Evolutionary conservation across 2,797 vertebrate species (phyloP), one percentile per base, ranked within the genome.

Genomic region (Chrysocyon brachyurus): DNA sequence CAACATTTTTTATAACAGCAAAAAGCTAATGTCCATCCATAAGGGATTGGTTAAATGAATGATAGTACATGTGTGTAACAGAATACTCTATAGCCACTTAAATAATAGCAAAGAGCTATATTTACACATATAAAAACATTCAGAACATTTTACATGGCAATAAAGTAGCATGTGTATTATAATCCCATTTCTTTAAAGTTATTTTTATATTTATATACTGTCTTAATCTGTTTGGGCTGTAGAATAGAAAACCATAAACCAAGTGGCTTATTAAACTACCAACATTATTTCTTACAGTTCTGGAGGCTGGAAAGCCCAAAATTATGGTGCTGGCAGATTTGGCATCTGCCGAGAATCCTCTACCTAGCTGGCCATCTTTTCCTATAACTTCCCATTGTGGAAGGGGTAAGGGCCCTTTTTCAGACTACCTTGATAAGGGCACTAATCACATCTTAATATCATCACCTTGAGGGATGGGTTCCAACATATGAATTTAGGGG

Each of bases 91-190:
- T 63, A 83, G 16, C 28, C 61, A 73, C n/a, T 87, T 84, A 94
- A 94, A 90, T 87, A 97, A 92, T 31, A 73, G 52, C 52, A 10
- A 82, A 36, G 33, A 70, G 79, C 7, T 83, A 5, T 79, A 95
- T 52, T 92, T 86, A 86, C 66, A 94, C 33, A 59, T 84, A 94
- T 66, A 77, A 77, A 92, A 56, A 21, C 59, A 77, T 77, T 81
- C 33, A 66, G 56, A 86, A n/a, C 19, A 90, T 82, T 90, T 95
- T 96, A 92, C 90, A 40, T 9, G 88, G 89, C 66, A 90, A 88
- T 94, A 91, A 97, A 94, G 11, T 61, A 92, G 54, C 31, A 66
- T 91, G 49, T 31, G 95, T 95, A 92, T 86, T 96, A 84, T 82
- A 92, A 94, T 90, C 57, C 54, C 84, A 84, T 85, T 96, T 92